Base-by-base conservation (phyloP, 2,113 vertebrate genomes). In the Cyanistes caeruleus region DNA sequence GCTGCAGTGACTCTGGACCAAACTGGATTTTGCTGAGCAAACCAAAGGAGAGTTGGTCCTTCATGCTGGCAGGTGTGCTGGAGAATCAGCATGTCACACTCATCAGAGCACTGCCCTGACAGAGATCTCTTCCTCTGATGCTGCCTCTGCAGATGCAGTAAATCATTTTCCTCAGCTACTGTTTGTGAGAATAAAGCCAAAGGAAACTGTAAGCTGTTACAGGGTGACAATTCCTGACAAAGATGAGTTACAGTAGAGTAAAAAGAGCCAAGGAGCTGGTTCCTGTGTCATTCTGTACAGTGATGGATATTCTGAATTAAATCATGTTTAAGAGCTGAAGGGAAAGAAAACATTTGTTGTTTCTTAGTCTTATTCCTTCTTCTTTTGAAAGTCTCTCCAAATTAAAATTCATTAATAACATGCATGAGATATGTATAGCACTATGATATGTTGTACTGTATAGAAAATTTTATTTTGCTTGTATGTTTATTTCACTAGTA, bases 171-270 rank as follows among this genome's bases (percentile, higher is more conserved):
- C 18, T 21, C 4, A 1, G 84, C 78, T 59, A 67, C 91, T 93
- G 79, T 80, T 97, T 94, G 55, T 51, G 81, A 96, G 89, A 97
- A 96, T 74, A 94, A 97, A 97, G 77, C 35, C 67, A 95, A 89
- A 82, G 78, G 55, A 89, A 94, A 90, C 62, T 96, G 65, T 65
- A 86, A 51, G 56, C 79, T 95, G 77, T 96, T 97, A 89, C 1
- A 24, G 63, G 76, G 56, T 96, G 93, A 97, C 93, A 95, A 58
- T 89, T 96, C 80, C 69, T 91, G 60, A 59, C 81, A 92, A 90
- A 95, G 81, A 91, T 85, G 77, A 95, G 75, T 87, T 96, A 95
- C 23, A 76, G 87, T 56, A 78, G 48, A 84, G 65, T 90, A 90
- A 94, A 95, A 90, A 75, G 79, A 95, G 72, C 49, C 72, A 93